Evolutionary conservation across 2,797 vertebrate species (phyloP).

Genomic region (Brotula barbata): DNA sequence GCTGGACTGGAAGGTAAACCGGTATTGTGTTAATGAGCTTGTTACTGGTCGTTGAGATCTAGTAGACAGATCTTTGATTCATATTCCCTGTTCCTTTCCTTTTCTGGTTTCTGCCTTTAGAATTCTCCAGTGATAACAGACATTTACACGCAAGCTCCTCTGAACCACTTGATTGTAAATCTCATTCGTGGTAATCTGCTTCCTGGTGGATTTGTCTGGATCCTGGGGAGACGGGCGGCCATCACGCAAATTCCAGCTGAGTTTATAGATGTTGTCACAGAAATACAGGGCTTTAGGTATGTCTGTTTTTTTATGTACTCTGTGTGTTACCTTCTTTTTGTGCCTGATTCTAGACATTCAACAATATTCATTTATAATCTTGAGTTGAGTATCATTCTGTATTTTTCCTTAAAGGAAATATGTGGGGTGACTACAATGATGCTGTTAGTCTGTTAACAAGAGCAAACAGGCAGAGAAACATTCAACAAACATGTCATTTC

Average conservation of each 20-base stretch:
- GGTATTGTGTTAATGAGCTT: not conserved
- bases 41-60: not conserved
- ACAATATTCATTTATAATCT: not conserved
- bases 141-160: constrained; percentile 30
- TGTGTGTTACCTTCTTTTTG: not conserved
- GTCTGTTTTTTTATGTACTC: constrained; percentile 13
- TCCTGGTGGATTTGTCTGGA: constrained; percentile 68
- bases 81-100: not conserved
- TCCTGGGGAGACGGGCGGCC: constrained; percentile 67
- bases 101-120: constrained; percentile 38
- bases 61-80: not conserved
- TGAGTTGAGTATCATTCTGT: not conserved
- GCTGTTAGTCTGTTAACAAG: too few species aligned
- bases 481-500: too few species aligned
- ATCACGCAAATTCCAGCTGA: constrained; percentile 65
- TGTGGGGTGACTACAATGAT: too few species aligned
- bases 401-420: too few species aligned
- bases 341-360: not conserved
- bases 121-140: constrained; percentile 56
- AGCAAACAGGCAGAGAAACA: too few species aligned
- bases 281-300: constrained; percentile 75
- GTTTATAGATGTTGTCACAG: constrained; percentile 61
- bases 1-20: constrained; percentile 72
- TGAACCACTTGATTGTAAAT: constrained; percentile 72
- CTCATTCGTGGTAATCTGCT: constrained; percentile 75